These are phyloP conservation scores for Andrena camellia DNA, from an alignment of 2,888 invertebrate genomes.

Conservation along the genomic window DNA sequence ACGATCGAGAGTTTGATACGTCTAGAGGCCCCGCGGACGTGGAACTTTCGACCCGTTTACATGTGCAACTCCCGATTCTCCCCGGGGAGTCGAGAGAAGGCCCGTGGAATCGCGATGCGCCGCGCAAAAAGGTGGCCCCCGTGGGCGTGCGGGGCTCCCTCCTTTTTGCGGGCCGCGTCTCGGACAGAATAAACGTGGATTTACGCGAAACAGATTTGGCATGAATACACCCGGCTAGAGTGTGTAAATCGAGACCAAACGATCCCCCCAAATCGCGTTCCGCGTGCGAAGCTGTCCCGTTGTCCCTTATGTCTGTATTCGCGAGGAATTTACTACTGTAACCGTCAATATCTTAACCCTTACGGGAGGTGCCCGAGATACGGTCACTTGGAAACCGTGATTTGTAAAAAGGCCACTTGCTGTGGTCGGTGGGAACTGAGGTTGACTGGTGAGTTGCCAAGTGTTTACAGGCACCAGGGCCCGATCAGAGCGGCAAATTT, in stretches of 20 bases:
- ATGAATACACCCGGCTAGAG: neutral
- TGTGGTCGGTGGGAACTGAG: too few species aligned
- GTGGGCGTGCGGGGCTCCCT: conserved; percentile 3
- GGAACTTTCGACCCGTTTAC: conserved; percentile 53
- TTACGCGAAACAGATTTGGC: conserved; percentile 14
- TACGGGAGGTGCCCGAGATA: too few species aligned
- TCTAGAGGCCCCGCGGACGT: conserved; percentile 39
- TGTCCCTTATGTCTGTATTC: neutral
- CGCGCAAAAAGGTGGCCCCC: neutral
- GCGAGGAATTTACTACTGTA: neutral
- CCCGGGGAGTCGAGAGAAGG: neutral
- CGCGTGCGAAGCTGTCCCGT: neutral
- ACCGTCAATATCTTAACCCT: too few species aligned
- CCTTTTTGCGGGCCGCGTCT: neutral
- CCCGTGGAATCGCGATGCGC: conserved; percentile 3
- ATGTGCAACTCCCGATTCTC: conserved; percentile 28
- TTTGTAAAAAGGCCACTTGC: too few species aligned
- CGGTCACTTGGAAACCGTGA: too few species aligned
- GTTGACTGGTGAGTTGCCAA: too few species aligned
- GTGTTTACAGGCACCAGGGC: too few species aligned
- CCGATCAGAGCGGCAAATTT: too few species aligned
- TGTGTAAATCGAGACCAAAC: conserved; percentile 2
- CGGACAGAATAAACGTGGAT: neutral
- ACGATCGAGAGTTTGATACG: conserved; percentile 47
- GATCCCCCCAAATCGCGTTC: neutral